Percentiles rank a stretch among this genome's conserved stretches.
These are phyloP conservation scores for Enhydra lutris DNA, from an alignment of 2,113 vertebrate species.

Conservation along the genomic window DNA sequence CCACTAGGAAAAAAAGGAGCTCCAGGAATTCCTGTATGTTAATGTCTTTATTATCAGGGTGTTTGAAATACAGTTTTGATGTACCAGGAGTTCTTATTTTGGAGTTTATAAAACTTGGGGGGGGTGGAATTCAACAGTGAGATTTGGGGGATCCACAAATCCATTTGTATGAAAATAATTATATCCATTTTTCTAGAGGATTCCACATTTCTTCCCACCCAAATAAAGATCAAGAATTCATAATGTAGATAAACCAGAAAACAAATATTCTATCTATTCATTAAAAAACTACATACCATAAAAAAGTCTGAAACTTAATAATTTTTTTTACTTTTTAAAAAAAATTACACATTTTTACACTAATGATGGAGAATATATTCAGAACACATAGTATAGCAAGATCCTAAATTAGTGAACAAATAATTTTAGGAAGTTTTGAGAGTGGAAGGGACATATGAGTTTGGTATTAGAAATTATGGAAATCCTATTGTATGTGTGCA, in stretches of 20 bases:
- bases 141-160: not conserved
- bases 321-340: not conserved
- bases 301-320: not conserved
- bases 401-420: not conserved
- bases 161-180: not conserved
- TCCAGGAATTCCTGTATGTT: conserved; percentile 82
- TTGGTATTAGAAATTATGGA: not conserved
- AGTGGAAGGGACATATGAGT: not conserved
- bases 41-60: not conserved
- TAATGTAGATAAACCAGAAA: not conserved
- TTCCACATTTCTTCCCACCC: not conserved
- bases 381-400: not conserved
- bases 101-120: not conserved
- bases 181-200: not conserved
- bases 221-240: not conserved
- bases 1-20: conserved; percentile 82
- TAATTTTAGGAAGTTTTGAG: not conserved
- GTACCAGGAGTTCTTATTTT: not conserved
- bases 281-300: not conserved
- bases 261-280: not conserved
- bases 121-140: not conserved
- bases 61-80: not conserved
- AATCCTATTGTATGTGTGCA: not conserved
- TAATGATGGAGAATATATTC: not conserved
- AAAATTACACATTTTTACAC: not conserved